These are phyloP conservation scores for Bos indicus DNA, from an alignment of 2,113 vertebrate species.

Conservation along the genomic window DNA sequence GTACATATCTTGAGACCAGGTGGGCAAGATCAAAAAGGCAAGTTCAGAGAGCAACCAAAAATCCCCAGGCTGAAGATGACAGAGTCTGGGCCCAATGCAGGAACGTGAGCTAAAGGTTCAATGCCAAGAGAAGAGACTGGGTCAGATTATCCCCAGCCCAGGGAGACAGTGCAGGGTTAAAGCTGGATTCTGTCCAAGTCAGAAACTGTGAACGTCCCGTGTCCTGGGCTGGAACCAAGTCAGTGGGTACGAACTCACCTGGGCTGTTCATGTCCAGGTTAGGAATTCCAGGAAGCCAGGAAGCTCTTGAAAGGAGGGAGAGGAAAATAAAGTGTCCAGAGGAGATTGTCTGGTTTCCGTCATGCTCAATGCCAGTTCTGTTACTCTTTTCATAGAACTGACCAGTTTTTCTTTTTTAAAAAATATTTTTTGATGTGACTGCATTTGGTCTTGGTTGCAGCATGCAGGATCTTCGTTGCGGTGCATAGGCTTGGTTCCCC, in stretches of 20 bases:
- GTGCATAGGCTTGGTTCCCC: not conserved
- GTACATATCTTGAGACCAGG: not conserved
- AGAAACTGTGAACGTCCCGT: fast-evolving
- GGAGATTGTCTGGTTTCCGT: not conserved
- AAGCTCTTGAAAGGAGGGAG: not conserved
- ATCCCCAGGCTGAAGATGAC: not conserved
- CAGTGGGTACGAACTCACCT: not conserved
- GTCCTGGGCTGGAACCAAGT: not conserved
- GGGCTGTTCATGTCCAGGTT: not conserved
- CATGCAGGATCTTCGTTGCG: not conserved
- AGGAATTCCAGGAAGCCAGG: not conserved
- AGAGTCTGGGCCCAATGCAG: not conserved
- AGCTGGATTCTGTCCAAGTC: not conserved
- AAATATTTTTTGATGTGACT: not conserved
- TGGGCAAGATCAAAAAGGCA: not conserved
- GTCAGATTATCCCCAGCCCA: not conserved
- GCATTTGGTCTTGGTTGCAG: not conserved
- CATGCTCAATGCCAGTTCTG: not conserved
- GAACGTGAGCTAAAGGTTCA: not conserved
- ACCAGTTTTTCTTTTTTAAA: not conserved
- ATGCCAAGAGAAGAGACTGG: not conserved
- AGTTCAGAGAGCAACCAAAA: not conserved
- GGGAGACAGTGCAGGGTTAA: not conserved
- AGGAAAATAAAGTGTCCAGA: not conserved
- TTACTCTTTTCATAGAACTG: not conserved